Evolutionary conservation across 1,140 invertebrate species (phyloP), one percentile per base, ranked within the genome.

Genomic region (Drosophila navojoa): DNA sequence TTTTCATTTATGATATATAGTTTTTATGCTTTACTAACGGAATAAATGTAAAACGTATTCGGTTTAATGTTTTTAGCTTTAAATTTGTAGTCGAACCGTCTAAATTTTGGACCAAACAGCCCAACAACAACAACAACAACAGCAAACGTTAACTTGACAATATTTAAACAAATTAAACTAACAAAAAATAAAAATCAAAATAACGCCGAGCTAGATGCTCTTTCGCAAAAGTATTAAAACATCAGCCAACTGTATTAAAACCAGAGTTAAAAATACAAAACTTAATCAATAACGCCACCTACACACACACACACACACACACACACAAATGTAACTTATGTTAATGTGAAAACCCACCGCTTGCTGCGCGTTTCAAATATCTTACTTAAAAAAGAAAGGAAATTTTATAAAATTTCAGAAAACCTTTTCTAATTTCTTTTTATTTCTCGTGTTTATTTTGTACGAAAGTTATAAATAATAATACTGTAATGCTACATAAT

Each of bases 261-360:
- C 53, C 81, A 78, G 54, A 62, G 45, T 61, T 62, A 52, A 52
- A 60, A 47, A 44, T 29, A 16, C 38, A 35, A 63, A 59, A 63
- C 38, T 25, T 60, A 47, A 69, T 69, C 11, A 61, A 61, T 44
- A 62, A 54, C 54, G 38, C 50, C 35, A 63, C 16, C 52, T 7
- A 47, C 10, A 49, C 47, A 49, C 49, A 57, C 55, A 63, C 57
- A 61, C 27, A 63, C 44, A 53, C 29, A 60, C 59, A 59, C 35
- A 44, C 45, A 59, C 22, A 55, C 40, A 70, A 9, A 44, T 57
- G 38, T 66, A 44, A 49, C 66, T 81, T 81, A 67, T 55, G 55
- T 85, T 77, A 55, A 82, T 72, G 78, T 72, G 73, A 89, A 84
- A 89, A 89, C 84, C 84, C 84, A 89, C 84, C 84, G 84, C 84